Evolutionary conservation across 2,113 vertebrate species (phyloP), one percentile per base, ranked within the genome.

Genomic region (Salminus brasiliensis): DNA sequence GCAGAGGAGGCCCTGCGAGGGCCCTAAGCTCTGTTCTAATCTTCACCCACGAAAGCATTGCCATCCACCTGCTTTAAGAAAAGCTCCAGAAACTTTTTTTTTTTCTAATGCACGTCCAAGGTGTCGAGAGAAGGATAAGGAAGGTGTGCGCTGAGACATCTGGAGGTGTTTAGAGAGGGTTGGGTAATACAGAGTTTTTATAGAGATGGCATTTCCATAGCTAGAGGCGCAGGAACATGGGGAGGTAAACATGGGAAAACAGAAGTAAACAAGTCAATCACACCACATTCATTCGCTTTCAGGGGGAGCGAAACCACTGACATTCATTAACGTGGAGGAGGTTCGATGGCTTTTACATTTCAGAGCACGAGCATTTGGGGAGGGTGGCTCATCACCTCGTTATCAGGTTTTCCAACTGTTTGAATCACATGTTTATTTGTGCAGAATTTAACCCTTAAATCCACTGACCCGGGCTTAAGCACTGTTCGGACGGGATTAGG

Each of bases 1-100:
- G 84, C 81, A 90, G 86, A 55, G 74, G 78, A 86, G 78, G 30
- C 29, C 47, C 59, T 63, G 85, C 74, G 72, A 83, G 83, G 85
- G 74, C 25, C 29, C 84, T 78, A 78, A 73, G 74, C 70, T 74
- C 16, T 9, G 52, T 81, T 83, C 78, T 74, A 81, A 75, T 82
- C 84, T 74, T 34, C 25, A n/a, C 76, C 49, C 62, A 49, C 53
- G 29, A 18, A 66, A 67, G 45, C 66, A 15, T n/a, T 15, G 63
- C 68, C 68, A 69, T 67, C 63, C 47, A 66, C 23, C 2, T 2
- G 45, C 45, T 15, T 18, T 47, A 47, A 47, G 45, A 18, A 18
- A 47, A 47, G 45, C 45, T 47, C 41, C 55, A 18, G 36, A 27
- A 13, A 2, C n/a, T 53, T 60, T 47, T 32, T 5, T 45, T 49